Conservation (phyloP, 2,797 vertebrate species). For the Leptatherina wallacei region DNA sequence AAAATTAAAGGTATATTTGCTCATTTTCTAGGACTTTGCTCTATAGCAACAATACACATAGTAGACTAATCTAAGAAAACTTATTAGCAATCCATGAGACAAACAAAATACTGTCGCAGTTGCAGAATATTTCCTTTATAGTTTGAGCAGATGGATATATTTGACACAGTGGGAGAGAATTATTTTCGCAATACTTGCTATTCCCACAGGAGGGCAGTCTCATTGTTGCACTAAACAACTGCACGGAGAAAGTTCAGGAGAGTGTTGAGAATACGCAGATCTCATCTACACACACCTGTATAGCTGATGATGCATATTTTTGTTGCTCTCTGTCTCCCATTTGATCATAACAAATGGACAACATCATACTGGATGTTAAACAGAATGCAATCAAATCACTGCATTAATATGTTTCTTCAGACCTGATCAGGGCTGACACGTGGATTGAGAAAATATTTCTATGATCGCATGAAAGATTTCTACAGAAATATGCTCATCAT, state of each 20-base stretch:
- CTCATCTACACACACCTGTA: slow-evolving; percentile 27
- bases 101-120: not conserved
- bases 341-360: slow-evolving; percentile 54
- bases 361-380: slow-evolving; percentile 38
- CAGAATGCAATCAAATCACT: slow-evolving; percentile 31
- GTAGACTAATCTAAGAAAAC: not conserved
- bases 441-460: not conserved
- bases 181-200: slow-evolving; percentile 18
- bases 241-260: slow-evolving; percentile 36
- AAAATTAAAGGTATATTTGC: not conserved
- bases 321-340: slow-evolving; percentile 38
- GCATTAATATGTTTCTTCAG: slow-evolving; percentile 4
- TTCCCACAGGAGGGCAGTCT: slow-evolving; percentile 71
- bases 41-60: not conserved
- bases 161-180: slow-evolving; percentile 4
- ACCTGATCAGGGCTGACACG: not conserved
- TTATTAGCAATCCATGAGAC: not conserved
- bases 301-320: slow-evolving; percentile 57
- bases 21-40: not conserved
- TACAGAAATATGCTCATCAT: slow-evolving; percentile 26
- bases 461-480: not conserved
- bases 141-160: slow-evolving; percentile 13
- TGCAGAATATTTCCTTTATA: not conserved
- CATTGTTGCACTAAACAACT: slow-evolving; percentile 36
- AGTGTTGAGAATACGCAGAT: slow-evolving; percentile 41